Evolutionary conservation across 2,113 vertebrate genomes (phyloP), one percentile per base, ranked within the genome.

Genomic region (Osmerus eperlanus): DNA sequence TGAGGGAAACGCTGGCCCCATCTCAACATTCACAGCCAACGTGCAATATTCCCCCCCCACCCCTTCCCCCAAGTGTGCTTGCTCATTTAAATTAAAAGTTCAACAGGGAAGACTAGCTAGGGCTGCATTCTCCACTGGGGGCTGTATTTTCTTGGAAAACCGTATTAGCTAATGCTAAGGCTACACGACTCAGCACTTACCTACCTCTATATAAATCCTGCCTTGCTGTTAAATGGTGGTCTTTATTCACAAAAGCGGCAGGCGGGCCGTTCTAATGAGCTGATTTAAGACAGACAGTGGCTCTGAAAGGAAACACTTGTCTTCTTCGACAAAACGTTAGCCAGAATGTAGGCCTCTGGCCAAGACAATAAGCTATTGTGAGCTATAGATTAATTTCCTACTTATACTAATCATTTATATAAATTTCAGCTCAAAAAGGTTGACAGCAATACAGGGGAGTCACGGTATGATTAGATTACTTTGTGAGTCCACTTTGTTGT

Each of bases 21-120:
- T 86, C 86, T 90, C 89, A 91, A 88, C 87, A 89, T 92, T 92
- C 88, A 90, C 89, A 92, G 91, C 86, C 89, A 91, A 83, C 79
- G 84, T 85, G 86, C 83, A 88, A 88, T 87, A 89, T 83, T 85
- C 82, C 68, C 79, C 81, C 41, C 79, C 79, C 73, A 11, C 81
- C 70, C 67, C 81, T 76, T 65, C 60, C 18, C 81, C 32, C 4
- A 7, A 36, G 32, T 36, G 32, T 7, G 32, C 32, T 36, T 36
- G 32, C 32, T 56, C n/a, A 19, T 56, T 56, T 56, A 11, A 47
- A 47, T 47, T 5, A 47, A 47, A 47, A 47, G 41, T 47, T 47
- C 41, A 9, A 9, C 7, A 2, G 41, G 41, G 41, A 47, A 47
- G 41, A 47, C 41, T 9, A 47, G 41, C 41, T 47, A 47, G 9